A percentile compares a stretch with the other conserved stretches of the same genome.
These are phyloP conservation scores for Epinotia demarniana DNA, from an alignment of 2,888 invertebrate genomes.

Conservation along the genomic window DNA sequence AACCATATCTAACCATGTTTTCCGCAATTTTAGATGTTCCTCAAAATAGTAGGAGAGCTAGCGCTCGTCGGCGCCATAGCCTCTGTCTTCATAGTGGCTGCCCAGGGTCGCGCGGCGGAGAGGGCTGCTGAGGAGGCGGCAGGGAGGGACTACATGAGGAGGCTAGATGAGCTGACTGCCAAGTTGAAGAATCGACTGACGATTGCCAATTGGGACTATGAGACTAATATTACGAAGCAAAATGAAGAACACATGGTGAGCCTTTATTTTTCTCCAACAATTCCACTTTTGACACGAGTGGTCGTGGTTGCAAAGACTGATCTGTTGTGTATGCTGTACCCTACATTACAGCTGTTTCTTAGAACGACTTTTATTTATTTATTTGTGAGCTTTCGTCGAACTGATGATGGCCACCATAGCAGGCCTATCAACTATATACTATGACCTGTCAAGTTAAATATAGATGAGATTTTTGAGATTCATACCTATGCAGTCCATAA, in stretches of 20 bases:
- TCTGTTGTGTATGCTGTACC: too few species aligned
- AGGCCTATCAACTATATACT: too few species aligned
- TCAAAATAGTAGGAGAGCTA: slow-evolving; percentile 76
- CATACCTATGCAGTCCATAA: too few species aligned
- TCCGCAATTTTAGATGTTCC: slow-evolving; percentile 62
- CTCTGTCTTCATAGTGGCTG: slow-evolving; percentile 79
- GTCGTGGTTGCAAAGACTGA: background rate
- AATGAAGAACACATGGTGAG: slow-evolving; percentile 84
- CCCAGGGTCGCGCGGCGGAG: slow-evolving; percentile 76
- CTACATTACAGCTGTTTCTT: too few species aligned
- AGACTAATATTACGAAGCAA: slow-evolving; percentile 88
- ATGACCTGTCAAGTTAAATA: too few species aligned
- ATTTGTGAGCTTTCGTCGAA: too few species aligned
- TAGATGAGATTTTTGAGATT: too few species aligned
- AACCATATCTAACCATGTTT: too few species aligned
- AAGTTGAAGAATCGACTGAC: slow-evolving; percentile 82
- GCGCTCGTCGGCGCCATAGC: slow-evolving; percentile 78
- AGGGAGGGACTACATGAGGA: slow-evolving; percentile 85
- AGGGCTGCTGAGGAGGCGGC: slow-evolving; percentile 83
- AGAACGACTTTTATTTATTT: too few species aligned
- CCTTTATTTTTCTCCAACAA: background rate
- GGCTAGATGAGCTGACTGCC: slow-evolving; percentile 85
- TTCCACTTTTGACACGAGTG: background rate
- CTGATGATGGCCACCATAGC: too few species aligned
- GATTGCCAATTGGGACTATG: slow-evolving; percentile 90